Evolutionary conservation across 2,888 invertebrate genomes (phyloP).

Genomic region (Papilio gigon): DNA sequence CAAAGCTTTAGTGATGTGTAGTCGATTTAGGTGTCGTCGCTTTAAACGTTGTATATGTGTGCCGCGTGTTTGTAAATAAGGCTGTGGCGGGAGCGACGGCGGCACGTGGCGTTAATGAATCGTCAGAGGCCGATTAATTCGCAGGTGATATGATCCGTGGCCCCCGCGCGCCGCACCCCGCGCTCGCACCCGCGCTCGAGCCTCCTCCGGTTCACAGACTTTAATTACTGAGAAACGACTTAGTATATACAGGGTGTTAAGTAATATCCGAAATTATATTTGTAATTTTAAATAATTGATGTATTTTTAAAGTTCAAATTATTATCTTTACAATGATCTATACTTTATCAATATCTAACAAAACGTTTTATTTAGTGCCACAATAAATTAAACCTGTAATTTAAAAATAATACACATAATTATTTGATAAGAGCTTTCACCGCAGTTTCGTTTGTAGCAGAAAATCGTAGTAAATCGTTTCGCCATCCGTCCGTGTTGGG

Average conservation of each 20-base stretch:
- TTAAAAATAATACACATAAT: neutral
- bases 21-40: constrained; percentile 10
- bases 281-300: constrained; percentile 30
- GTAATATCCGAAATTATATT: constrained; percentile 51
- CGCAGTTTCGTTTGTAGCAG: constrained; percentile 34
- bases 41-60: constrained; percentile 44
- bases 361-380: neutral
- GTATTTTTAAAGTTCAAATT: no score
- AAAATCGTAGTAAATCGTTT: constrained; percentile 65
- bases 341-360: no score
- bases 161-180: constrained; percentile 49
- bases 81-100: constrained; percentile 60
- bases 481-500: constrained; percentile 69
- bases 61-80: constrained; percentile 55
- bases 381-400: neutral
- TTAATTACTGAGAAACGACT: constrained; percentile 71
- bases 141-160: constrained; percentile 76
- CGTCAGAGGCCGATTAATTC: constrained; percentile 78
- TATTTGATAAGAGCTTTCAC: neutral
- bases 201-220: constrained; percentile 50
- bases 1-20: neutral
- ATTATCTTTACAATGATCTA: no score
- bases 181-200: constrained; percentile 50
- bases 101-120: constrained; percentile 77
- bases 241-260: constrained; percentile 61